Evolutionary conservation across 2,888 invertebrate species (phyloP), one percentile per base, ranked within the genome.

Genomic region (Tethea ocularis): DNA sequence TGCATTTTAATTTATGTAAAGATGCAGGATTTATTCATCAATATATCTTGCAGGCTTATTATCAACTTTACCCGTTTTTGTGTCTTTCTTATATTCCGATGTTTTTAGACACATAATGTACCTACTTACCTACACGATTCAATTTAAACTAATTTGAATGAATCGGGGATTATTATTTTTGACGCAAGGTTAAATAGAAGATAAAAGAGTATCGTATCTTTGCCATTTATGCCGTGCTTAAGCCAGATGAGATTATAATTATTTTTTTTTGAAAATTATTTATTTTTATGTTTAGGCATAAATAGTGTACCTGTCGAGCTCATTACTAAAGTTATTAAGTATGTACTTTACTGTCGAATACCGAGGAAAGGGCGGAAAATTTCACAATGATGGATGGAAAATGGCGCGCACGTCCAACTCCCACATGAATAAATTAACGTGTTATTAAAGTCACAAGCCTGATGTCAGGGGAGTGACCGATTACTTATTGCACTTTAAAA

Each of bases 381-480:
- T 72, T 70, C 65, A 72, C 62, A 62, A 74, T 78, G 78, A 78
- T 77, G 73, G 75, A 79, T 79, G 66, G 71, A 74, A 72, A 67
- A 65, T 65, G 67, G 62, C 69, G 64, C 69, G 70, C 67, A 67
- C 67, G 59, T 71, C 71, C 58, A 56, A 62, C 63, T 64, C 68
- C 69, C 69, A 69, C 57, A 71, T 74, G 74, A 75, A 78, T 78
- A 80, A 74, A 77, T 80, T 78, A 80, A 69, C 67, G 66, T 60
- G 63, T 66, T 72, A 76, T 78, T 79, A 75, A 77, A 74, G 68
- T 67, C 66, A 59, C 51, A 53, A 51, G 29, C 13, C 23, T 13
- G 52, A 60, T 38, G 64, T 59, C 57, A 51, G 62, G 63, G 26
- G 46, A 55, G 24, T 51, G 70, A 62, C 69, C 68, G 71, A 64